phyloP scores from a whole-genome alignment of 2,113 vertebrate species.

The Muntiacus muntjak region DNA sequence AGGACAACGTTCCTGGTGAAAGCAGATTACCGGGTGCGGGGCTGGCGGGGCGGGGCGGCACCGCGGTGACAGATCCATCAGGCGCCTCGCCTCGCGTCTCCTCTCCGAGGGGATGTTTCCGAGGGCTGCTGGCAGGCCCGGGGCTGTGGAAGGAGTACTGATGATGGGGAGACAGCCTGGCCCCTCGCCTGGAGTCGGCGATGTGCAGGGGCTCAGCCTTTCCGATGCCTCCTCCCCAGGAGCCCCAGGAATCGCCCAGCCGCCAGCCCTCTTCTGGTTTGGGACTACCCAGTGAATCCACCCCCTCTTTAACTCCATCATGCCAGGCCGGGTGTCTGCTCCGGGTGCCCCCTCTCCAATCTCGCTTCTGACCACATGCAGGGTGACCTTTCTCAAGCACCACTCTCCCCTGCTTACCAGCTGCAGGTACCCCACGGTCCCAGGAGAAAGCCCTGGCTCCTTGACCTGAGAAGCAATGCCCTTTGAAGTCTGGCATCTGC shows the following conservation, averaged over 20 bases:
- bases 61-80: constrained; percentile 6
- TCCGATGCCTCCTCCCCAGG: not conserved
- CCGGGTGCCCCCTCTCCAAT: not conserved
- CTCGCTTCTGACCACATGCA: fast-evolving
- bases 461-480: not conserved
- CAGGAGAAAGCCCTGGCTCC: not conserved
- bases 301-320: not conserved
- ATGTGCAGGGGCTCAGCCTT: not conserved
- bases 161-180: not conserved
- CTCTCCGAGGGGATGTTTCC: not conserved
- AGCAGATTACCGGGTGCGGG: not conserved
- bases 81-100: not conserved
- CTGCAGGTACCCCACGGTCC: not conserved
- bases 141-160: not conserved
- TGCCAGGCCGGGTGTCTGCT: fast-evolving
- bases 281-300: fast-evolving
- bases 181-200: not conserved
- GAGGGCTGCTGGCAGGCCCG: not conserved
- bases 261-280: no score
- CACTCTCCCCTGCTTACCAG: fast-evolving
- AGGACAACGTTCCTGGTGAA: not conserved
- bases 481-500: not conserved
- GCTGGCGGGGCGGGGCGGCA: not conserved
- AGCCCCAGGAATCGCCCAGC: not conserved
- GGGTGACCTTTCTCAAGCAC: not conserved